Evolutionary conservation across 1,140 invertebrate genomes (phyloP).

Genomic region (Grapholita molesta): DNA sequence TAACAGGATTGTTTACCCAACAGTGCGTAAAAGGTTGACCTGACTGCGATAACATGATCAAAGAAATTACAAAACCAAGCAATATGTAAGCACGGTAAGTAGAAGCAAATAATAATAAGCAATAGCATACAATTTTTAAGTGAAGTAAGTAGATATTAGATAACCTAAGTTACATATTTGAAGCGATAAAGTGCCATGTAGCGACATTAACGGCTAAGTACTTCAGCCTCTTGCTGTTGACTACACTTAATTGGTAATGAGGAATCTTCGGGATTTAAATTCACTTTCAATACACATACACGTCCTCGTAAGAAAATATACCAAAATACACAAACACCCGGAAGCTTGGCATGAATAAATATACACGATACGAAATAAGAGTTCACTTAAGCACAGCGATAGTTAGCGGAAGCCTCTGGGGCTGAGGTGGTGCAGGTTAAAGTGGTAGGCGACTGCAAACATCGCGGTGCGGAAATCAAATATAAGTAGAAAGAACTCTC

Average conservation of each 20-base stretch:
- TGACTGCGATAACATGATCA: too few relatives aligned
- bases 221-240: neutral
- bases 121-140: neutral
- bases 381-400: constrained; percentile 25
- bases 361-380: constrained; percentile 21
- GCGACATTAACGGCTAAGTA: neutral
- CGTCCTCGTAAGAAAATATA: constrained; percentile 25
- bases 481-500: constrained; percentile 64
- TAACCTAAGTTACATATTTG: neutral
- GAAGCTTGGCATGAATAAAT: neutral
- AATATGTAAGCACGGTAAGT: neutral
- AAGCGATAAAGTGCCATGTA: neutral
- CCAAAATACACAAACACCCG: constrained; percentile 27
- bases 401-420: constrained; percentile 51
- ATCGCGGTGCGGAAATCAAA: constrained; percentile 61
- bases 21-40: too few relatives aligned
- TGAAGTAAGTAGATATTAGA: neutral
- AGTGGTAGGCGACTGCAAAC: constrained; percentile 62
- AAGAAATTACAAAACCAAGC: too few relatives aligned
- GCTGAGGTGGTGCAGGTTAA: constrained; percentile 67
- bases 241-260: neutral
- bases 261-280: constrained; percentile 17
- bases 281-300: constrained; percentile 19
- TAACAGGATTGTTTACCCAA: too few relatives aligned
- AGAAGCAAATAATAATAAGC: neutral